Percentiles rank a stretch among this genome's conserved stretches.
These are phyloP conservation scores for Cyclura pinguis DNA, from an alignment of 2,797 vertebrate species.

Conservation along the genomic window DNA sequence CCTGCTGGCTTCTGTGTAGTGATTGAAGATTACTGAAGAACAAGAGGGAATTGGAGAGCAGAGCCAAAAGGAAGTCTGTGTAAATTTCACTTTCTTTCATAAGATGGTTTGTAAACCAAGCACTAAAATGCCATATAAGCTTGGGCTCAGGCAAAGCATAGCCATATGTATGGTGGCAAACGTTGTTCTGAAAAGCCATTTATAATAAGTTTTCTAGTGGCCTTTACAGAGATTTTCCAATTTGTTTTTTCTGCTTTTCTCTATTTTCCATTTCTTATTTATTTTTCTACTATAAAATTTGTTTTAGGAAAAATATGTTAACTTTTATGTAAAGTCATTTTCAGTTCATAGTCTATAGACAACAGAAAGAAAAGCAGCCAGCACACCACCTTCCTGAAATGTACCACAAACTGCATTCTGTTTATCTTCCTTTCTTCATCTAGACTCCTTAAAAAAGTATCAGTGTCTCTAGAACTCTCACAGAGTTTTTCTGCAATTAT, in stretches of 20 bases:
- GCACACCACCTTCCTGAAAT: not conserved
- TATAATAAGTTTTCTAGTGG: not conserved
- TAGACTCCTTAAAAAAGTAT: not conserved
- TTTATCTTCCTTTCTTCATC: not conserved
- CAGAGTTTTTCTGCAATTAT: not conserved
- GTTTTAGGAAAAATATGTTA: not conserved
- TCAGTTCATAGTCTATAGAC: not conserved
- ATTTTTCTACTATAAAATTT: conserved; percentile 9
- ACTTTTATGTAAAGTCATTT: not conserved
- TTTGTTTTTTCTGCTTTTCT: not conserved
- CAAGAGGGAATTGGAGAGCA: conserved; percentile 45
- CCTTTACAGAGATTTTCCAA: not conserved
- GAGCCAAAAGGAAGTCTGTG: conserved; percentile 41
- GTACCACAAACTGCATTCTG: not conserved
- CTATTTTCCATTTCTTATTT: not conserved
- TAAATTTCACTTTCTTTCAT: conserved; percentile 45
- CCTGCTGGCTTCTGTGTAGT: conserved; percentile 51
- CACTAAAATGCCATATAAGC: conserved; percentile 48
- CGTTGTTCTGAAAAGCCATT: conserved; percentile 30
- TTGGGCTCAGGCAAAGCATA: conserved; percentile 30
- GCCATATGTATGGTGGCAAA: conserved; percentile 5
- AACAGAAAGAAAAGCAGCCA: not conserved
- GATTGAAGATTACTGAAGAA: conserved; percentile 56
- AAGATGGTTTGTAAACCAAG: conserved; percentile 51
- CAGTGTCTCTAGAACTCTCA: not conserved